Base-by-base conservation (phyloP, 2,888 invertebrate species). In the Trichogramma evanescens region DNA sequence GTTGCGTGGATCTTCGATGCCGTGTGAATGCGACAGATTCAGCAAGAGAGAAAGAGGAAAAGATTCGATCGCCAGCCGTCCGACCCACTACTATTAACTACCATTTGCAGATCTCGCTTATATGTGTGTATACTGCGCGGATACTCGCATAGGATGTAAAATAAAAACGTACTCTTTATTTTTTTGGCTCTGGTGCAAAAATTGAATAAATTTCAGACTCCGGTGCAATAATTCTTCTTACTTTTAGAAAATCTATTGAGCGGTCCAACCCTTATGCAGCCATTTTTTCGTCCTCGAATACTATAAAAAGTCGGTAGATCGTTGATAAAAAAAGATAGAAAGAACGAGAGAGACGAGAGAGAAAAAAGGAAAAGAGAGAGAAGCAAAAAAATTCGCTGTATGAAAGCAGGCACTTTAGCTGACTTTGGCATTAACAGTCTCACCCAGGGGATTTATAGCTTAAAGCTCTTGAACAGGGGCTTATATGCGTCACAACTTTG, bases 401-500 rank as follows among this genome's bases (percentile, higher is more conserved):
- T 26, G 26, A 26, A 26, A 26, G 26, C 26, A 26, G 26, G 26
- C 26, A 26, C 26, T 26, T 26, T 66, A 68, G 66, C 74, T 75
- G 77, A 70, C 63, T 68, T 63, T 69, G 76, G 74, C 77, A 67
- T 76, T 77, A 75, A 77, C 70, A 69, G 70, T 68, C 70, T 65
- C 56, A 65, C 66, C 64, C 10, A 13, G 9, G n/a, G 53, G 74
- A 76, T 77, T 77, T 77, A 76, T 75, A 63, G 72, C 70, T 65
- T 13, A 4, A 39, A 7, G 62, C 68, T 69, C 70, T 61, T 64
- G 70, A 70, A 71, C 65, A 66, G 68, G 59, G 63, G 64, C 58
- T 57, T 59, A 57, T 42, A 45, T 53, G 58, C 58, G 63, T 59
- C 56, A 26, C 60, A 50, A 50, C 50, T 52, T 56, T 48, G 42